These are phyloP conservation scores for Ahaetulla prasina DNA, from an alignment of 2,113 vertebrate genomes.

Conservation along the genomic window DNA sequence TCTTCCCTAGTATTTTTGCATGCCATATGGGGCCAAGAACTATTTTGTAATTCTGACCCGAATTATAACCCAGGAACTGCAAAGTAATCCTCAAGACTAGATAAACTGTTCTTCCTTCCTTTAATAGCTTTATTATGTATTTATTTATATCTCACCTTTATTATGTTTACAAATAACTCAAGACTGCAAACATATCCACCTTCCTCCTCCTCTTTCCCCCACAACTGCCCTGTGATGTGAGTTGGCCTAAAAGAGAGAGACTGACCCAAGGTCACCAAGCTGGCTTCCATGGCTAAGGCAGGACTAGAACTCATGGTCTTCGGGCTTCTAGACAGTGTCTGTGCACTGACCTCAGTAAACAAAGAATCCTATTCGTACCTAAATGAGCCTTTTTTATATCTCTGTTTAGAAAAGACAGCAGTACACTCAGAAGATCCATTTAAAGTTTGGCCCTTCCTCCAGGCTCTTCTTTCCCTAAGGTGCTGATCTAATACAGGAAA, in stretches of 20 bases:
- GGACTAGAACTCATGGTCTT: neutral
- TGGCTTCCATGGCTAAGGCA: neutral
- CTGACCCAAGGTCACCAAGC: neutral
- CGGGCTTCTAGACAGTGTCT: neutral
- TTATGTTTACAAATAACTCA: neutral
- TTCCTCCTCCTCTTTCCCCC: neutral
- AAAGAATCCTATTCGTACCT: neutral
- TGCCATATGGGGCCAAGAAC: neutral
- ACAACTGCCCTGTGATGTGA: neutral
- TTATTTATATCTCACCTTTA: neutral
- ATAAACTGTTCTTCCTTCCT: neutral
- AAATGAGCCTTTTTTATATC: neutral
- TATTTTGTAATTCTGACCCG: neutral
- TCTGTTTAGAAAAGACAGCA: fast-evolving
- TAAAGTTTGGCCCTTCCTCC: neutral
- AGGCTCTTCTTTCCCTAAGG: neutral
- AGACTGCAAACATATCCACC: neutral
- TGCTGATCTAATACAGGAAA: neutral
- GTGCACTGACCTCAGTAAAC: neutral
- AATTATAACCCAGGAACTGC: neutral
- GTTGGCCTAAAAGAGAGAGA: neutral
- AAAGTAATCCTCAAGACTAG: neutral
- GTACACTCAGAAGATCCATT: neutral
- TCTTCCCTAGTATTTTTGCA: neutral
- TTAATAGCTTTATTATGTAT: neutral